These are phyloP conservation scores for Balanococcus diminutus DNA, from an alignment of 2,888 invertebrate species.

Conservation along the genomic window DNA sequence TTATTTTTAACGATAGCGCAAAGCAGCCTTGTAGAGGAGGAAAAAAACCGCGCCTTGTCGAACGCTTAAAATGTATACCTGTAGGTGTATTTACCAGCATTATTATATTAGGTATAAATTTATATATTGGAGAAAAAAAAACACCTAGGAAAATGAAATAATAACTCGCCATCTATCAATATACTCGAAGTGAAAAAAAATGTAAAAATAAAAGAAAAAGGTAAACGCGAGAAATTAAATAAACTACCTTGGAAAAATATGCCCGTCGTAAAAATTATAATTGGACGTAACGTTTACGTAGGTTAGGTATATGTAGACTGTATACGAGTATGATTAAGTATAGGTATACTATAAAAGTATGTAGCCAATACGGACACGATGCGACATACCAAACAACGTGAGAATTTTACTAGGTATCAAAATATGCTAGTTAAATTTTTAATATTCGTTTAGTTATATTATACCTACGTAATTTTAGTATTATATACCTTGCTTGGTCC, in stretches of 20 bases:
- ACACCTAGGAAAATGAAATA: neutral
- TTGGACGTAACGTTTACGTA: conserved; percentile 14
- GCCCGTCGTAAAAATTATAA: conserved; percentile 15
- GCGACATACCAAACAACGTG: neutral
- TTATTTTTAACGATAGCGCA: conserved; percentile 44
- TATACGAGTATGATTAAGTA: neutral
- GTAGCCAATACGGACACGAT: neutral
- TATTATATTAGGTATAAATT: neutral
- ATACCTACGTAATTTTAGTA: too few relatives aligned
- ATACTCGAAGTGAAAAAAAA: neutral
- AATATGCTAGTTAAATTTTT: neutral
- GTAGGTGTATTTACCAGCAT: conserved; percentile 19
- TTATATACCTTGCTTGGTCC: neutral
- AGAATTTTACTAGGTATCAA: neutral
- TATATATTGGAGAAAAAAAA: too few relatives aligned
- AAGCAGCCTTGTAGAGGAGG: conserved; percentile 8
- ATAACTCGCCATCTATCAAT: neutral
- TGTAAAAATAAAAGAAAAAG: too few relatives aligned
- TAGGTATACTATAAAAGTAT: neutral
- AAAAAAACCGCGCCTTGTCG: conserved; percentile 17
- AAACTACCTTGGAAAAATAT: conserved; percentile 15
- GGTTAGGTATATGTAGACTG: neutral
- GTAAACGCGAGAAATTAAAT: conserved; percentile 4
- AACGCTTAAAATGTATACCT: conserved; percentile 2
- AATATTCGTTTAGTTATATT: neutral